phyloP scores from a whole-genome alignment of 2,113 vertebrate species.

The Hydrochoerus hydrochaeris region DNA sequence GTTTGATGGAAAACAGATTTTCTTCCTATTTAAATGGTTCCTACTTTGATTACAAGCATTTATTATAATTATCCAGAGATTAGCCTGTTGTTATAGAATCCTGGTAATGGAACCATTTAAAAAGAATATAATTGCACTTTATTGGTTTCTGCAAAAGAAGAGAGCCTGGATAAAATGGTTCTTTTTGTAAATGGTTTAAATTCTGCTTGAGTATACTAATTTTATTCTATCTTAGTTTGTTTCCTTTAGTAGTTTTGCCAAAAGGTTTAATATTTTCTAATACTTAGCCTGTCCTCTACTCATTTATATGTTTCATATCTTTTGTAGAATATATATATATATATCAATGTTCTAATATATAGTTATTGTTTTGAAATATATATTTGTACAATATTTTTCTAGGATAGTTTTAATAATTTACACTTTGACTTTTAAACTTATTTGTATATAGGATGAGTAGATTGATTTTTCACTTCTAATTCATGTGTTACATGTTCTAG shows the following conservation, averaged over 20 bases:
- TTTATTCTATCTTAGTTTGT: slow-evolving; percentile 78
- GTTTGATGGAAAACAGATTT: slow-evolving; percentile 93
- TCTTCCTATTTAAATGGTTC: slow-evolving; percentile 89
- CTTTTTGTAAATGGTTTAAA: slow-evolving; percentile 82
- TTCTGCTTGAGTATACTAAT: slow-evolving; percentile 78
- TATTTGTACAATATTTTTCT: not conserved
- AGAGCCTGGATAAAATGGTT: slow-evolving; percentile 85
- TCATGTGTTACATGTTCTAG: not conserved
- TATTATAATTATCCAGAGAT: slow-evolving; percentile 95
- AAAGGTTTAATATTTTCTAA: slow-evolving; percentile 8
- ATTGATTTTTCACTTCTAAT: not conserved
- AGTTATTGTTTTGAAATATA: slow-evolving; percentile 22
- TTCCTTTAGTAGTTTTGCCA: slow-evolving; percentile 69
- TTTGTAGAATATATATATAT: not conserved
- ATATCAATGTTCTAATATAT: not conserved
- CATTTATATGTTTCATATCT: slow-evolving; percentile 33
- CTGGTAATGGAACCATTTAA: slow-evolving; percentile 94
- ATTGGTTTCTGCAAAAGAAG: slow-evolving; percentile 92
- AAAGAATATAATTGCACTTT: slow-evolving; percentile 93
- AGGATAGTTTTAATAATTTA: not conserved
- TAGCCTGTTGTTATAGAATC: slow-evolving; percentile 88
- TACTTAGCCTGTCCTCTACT: slow-evolving; percentile 1
- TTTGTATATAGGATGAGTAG: not conserved
- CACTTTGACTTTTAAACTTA: slow-evolving; percentile 37
- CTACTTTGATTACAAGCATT: slow-evolving; percentile 95